Base-by-base conservation (phyloP, 2,797 vertebrate species). In the Mastacembelus armatus region DNA sequence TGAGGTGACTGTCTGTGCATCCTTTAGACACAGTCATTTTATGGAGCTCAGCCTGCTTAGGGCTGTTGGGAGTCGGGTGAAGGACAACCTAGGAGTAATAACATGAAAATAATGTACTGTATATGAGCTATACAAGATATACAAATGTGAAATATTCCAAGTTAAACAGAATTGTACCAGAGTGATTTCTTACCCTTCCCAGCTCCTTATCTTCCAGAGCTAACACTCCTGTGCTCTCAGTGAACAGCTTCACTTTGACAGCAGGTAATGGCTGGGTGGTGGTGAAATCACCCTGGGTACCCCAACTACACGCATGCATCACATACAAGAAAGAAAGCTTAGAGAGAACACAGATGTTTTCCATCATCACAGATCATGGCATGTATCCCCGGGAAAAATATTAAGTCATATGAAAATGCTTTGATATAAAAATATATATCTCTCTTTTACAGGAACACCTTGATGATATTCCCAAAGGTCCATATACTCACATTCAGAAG, bases 241-340 rank as follows among this genome's bases (percentile, higher is more conserved):
- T 99, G 83, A 99, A 99, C 59, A 99, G 93, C 90, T 99, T 99
- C 85, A 99, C 96, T 89, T 99, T 99, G 77, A 99, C 97, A 7
- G 96, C 96, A 19, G 98, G 98, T 54, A 99, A 93, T 0, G 98
- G 97, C 0, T 99, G 98, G 7, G 97, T 98, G 10, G 97, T 99
- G 0, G 94, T 96, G 89, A 99, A 99, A 90, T 99, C 98, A 29
- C 98, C 98, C 88, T 99, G 98, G 67, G 98, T 99, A 10, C 98
- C 98, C 98, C 98, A 99, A 49, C 98, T 99, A 66, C 56, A 48
- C 56, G 64, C 10, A 71, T 36, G 61, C 8, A 56, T n/a, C n/a
- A 77, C 30, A 64, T 15, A 65, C 39, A 66, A n/a, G n/a, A n/a
- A n/a, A n/a, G n/a, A n/a, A n/a, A n/a, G n/a, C n/a, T n/a, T n/a